phyloP scores from a whole-genome alignment of 2,888 invertebrate genomes.

The Subacronicta megacephala region DNA sequence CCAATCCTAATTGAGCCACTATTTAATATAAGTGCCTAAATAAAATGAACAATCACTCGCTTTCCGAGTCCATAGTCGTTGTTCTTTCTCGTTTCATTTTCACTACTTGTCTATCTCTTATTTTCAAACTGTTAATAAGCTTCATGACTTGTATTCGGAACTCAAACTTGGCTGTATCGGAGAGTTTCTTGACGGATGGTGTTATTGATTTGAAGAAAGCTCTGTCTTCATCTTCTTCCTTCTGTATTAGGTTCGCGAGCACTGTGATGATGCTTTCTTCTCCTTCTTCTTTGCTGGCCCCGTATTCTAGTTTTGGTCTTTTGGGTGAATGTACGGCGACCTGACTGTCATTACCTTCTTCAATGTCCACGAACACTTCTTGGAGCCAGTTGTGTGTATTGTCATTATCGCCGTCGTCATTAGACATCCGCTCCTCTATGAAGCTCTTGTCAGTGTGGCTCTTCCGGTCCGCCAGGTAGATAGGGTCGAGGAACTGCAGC shows the following conservation, averaged over 20 bases:
- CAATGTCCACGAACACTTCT: slow-evolving; percentile 67
- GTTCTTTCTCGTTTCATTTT: slow-evolving; percentile 47
- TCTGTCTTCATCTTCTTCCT: slow-evolving; percentile 78
- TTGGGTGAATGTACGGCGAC: slow-evolving; percentile 42
- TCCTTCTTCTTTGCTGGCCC: slow-evolving; percentile 42
- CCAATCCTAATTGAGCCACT: neutral
- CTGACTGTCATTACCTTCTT: slow-evolving; percentile 48
- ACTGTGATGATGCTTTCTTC: slow-evolving; percentile 66
- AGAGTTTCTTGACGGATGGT: slow-evolving; percentile 72
- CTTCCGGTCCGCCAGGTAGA: slow-evolving; percentile 44
- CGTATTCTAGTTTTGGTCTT: slow-evolving; percentile 54
- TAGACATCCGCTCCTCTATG: slow-evolving; percentile 49
- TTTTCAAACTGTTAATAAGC: slow-evolving; percentile 65
- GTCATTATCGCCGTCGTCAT: slow-evolving; percentile 54
- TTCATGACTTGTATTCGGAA: slow-evolving; percentile 78
- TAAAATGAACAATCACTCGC: slow-evolving; percentile 25
- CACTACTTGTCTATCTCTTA: slow-evolving; percentile 53
- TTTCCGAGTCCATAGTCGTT: slow-evolving; percentile 52
- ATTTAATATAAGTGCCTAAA: slow-evolving; percentile 33
- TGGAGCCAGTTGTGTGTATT: slow-evolving; percentile 67
- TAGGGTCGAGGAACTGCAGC: slow-evolving; percentile 68
- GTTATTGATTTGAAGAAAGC: slow-evolving; percentile 79
- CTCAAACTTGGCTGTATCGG: slow-evolving; percentile 69
- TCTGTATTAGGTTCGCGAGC: slow-evolving; percentile 71
- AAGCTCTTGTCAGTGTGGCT: slow-evolving; percentile 32